These are phyloP conservation scores for Stichodactyla helianthus DNA, from an alignment of 64 coral and sea anemone species.

Conservation along the genomic window DNA sequence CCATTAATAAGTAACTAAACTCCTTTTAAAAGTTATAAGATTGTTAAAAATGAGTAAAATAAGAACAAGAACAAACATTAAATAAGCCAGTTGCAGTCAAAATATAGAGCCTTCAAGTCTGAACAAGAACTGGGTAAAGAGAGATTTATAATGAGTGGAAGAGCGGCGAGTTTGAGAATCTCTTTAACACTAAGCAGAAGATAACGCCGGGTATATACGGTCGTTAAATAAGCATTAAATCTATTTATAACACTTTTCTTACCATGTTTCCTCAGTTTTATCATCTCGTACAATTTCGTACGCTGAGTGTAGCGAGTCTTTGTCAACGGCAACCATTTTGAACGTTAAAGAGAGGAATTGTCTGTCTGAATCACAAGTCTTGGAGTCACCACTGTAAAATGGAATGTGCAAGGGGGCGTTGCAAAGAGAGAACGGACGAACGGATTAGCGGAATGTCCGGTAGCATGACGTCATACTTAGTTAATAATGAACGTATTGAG, in stretches of 20 bases:
- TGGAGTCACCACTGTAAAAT: not conserved
- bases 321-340: constrained; percentile 32
- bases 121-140: not conserved
- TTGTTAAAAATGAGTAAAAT: not conserved
- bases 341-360: not conserved
- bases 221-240: not conserved
- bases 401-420: constrained; percentile 1
- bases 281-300: constrained; percentile 62
- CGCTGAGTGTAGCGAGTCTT: constrained; percentile 28
- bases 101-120: not conserved
- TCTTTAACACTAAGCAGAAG: not conserved
- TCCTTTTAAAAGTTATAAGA: not conserved
- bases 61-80: not conserved
- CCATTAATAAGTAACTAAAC: not conserved
- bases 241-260: not conserved
- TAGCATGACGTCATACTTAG: not conserved
- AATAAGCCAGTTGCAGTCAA: not conserved
- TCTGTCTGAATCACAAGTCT: not conserved
- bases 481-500: too few relatives aligned
- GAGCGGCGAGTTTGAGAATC: not conserved
- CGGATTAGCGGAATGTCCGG: not conserved
- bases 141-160: not conserved
- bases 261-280: constrained; percentile 37
- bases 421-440: not conserved
- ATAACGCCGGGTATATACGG: not conserved